Base-by-base conservation (phyloP, 2,888 invertebrate genomes). In the Tribolium freemani region DNA sequence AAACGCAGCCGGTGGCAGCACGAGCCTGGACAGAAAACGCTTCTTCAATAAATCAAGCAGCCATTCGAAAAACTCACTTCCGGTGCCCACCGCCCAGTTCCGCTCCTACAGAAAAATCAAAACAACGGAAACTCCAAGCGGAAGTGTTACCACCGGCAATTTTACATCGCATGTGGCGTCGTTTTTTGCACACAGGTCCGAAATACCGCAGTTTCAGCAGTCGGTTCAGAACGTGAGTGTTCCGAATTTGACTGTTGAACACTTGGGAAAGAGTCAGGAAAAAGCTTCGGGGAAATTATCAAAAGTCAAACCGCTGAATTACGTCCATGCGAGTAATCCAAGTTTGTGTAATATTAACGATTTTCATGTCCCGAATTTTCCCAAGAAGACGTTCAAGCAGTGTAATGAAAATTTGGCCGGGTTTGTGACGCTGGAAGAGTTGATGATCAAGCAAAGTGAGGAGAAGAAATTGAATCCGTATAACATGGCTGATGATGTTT, bases 31-130 rank as follows among this genome's bases (percentile, higher is more conserved):
- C 84, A 84, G 93, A 79, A 94, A 93, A 87, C 93, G 89, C 83
- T 90, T 91, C 79, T 88, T 91, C 76, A 87, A 89, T 72, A 86
- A 86, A 76, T 83, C 86, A 0, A 82, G 81, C 50, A 75, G 76
- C 69, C 77, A 81, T 64, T 76, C 82, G 30, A 90, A 88, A 78
- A 91, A 91, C 77, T 88, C 88, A 30, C 89, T 91, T 68, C 93
- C 94, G 0, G 93, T 93, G 51, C 93, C 94, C 30, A 94, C 94
- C 0, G 93, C 93, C 51, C 93, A 94, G 82, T 94, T 93, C 86
- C 89, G 93, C 77, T 94, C 93, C 81, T 93, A 93, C 82, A 87
- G 93, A 79, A 91, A 92, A 82, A 91, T 91, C 9, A 81, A 88
- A 80, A 79, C 88, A 80, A 77, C 84, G 81, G 76, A 87, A 84